A percentile compares a stretch with the other conserved stretches of the same genome.
Conservation (phyloP, 2,888 invertebrate genomes). For the Prosopocoilus inquinatus region DNA sequence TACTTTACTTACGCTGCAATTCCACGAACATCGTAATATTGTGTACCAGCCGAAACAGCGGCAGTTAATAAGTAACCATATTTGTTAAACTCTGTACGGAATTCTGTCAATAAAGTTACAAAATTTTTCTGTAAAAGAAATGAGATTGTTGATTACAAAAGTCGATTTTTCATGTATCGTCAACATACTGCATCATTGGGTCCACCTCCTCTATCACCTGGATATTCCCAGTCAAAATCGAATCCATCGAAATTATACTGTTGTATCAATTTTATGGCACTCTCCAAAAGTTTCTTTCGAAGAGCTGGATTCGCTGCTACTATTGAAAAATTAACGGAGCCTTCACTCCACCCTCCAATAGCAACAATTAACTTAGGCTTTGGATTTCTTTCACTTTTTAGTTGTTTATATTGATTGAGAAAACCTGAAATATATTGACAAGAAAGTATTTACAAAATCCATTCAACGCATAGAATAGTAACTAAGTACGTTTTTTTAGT, state of each 20-base stretch:
- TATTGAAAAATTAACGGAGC: conserved; percentile 42
- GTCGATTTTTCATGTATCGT: too few species aligned
- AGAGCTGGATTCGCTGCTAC: conserved; percentile 49
- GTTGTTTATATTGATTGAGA: too few species aligned
- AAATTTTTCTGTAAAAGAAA: conserved; percentile 29
- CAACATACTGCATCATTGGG: conserved; percentile 34
- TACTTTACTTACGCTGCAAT: conserved; percentile 51
- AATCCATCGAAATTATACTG: conserved; percentile 66
- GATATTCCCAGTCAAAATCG: conserved; percentile 73
- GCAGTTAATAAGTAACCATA: conserved; percentile 57
- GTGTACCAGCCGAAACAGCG: conserved; percentile 52
- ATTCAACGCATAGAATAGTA: too few species aligned
- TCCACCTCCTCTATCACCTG: conserved; percentile 54
- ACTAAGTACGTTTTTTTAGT: too few species aligned
- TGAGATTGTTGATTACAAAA: background rate
- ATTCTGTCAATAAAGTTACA: conserved; percentile 54
- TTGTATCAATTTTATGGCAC: conserved; percentile 55
- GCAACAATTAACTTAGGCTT: conserved; percentile 39
- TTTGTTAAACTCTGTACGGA: conserved; percentile 56
- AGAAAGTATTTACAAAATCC: too few species aligned
- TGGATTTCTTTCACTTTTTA: background rate
- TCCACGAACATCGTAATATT: conserved; percentile 60
- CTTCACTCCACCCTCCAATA: conserved; percentile 69
- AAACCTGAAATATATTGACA: too few species aligned
- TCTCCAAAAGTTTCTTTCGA: conserved; percentile 58